A percentile compares a stretch with the other conserved stretches of the same genome.
These are phyloP conservation scores for Microctenopoma stevenorrisi DNA, from an alignment of 2,797 vertebrate genomes.

Conservation along the genomic window DNA sequence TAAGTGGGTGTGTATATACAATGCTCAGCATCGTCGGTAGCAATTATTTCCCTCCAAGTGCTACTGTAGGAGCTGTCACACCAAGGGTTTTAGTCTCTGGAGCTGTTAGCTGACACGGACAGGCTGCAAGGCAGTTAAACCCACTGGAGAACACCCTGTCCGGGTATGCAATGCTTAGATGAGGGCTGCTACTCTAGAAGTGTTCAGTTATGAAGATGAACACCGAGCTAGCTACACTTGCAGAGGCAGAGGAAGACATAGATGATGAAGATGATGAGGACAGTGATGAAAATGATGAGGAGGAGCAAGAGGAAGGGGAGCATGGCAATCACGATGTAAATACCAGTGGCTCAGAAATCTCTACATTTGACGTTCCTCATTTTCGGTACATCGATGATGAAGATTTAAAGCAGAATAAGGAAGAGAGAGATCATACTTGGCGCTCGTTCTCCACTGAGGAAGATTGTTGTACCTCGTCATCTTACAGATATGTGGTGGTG, in stretches of 20 bases:
- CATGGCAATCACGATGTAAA: conserved; percentile 50
- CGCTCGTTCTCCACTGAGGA: conserved; percentile 86
- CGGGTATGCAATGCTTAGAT: conserved; percentile 43
- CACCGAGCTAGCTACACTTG: conserved; percentile 78
- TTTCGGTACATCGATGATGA: conserved; percentile 82
- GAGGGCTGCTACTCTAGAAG: conserved; percentile 52
- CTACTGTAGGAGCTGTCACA: conserved; percentile 60
- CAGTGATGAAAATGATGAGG: conserved; percentile 2
- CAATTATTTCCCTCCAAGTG: conserved; percentile 53
- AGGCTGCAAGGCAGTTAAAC: conserved; percentile 35
- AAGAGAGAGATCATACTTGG: conserved; percentile 18
- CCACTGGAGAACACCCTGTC: conserved; percentile 49
- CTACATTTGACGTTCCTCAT: conserved; percentile 92
- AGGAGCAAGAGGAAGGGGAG: neutral
- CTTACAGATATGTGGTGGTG: conserved; percentile 95
- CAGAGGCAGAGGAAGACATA: conserved; percentile 82
- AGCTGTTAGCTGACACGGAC: conserved; percentile 51
- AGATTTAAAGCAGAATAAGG: conserved; percentile 30
- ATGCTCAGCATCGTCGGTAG: conserved; percentile 56
- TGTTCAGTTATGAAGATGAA: conserved; percentile 85
- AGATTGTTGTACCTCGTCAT: conserved; percentile 77
- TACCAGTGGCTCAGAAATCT: conserved; percentile 47
- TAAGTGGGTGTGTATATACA: conserved; percentile 60
- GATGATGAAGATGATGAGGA: conserved; percentile 66
- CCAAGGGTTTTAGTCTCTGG: conserved; percentile 50